Conservation (phyloP, 2,888 invertebrate genomes). For the Glaucopsyche alexis region DNA sequence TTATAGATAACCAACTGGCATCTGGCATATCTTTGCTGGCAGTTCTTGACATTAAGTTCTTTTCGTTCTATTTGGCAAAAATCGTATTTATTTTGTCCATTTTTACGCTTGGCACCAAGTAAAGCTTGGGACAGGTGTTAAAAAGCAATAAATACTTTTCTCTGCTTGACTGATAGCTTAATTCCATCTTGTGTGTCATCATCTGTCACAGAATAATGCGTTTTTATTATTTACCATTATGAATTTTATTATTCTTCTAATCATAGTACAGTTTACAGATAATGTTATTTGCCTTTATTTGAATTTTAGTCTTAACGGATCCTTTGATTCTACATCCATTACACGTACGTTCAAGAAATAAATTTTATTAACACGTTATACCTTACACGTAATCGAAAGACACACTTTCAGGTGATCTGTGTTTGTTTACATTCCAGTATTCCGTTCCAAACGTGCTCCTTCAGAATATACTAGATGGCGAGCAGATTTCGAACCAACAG, state of each 20-base stretch:
- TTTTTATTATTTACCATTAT: slow-evolving; percentile 58
- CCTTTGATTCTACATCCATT: background rate
- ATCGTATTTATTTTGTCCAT: too few relatives aligned
- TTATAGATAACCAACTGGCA: background rate
- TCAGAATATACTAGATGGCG: slow-evolving; percentile 68
- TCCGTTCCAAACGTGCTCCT: slow-evolving; percentile 59
- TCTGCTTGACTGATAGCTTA: background rate
- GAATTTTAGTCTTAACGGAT: background rate
- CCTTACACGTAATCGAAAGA: too few relatives aligned
- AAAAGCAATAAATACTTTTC: background rate
- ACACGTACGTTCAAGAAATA: slow-evolving; percentile 8
- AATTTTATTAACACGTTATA: background rate
- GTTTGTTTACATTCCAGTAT: slow-evolving; percentile 43
- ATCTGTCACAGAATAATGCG: slow-evolving; percentile 59
- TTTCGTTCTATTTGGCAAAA: too few relatives aligned
- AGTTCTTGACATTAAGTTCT: background rate
- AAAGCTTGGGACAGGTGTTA: background rate
- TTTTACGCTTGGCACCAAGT: too few relatives aligned
- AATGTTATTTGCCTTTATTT: slow-evolving; percentile 38
- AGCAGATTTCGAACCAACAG: slow-evolving; percentile 53
- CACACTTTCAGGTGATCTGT: slow-evolving; percentile 7
- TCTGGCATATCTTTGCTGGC: too few relatives aligned
- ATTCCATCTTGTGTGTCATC: slow-evolving; percentile 36
- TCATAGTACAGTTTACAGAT: slow-evolving; percentile 52
- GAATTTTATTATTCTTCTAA: slow-evolving; percentile 57